These are phyloP conservation scores for Leptinotarsa lineolata DNA, from an alignment of 1,140 invertebrate genomes.

Conservation along the genomic window DNA sequence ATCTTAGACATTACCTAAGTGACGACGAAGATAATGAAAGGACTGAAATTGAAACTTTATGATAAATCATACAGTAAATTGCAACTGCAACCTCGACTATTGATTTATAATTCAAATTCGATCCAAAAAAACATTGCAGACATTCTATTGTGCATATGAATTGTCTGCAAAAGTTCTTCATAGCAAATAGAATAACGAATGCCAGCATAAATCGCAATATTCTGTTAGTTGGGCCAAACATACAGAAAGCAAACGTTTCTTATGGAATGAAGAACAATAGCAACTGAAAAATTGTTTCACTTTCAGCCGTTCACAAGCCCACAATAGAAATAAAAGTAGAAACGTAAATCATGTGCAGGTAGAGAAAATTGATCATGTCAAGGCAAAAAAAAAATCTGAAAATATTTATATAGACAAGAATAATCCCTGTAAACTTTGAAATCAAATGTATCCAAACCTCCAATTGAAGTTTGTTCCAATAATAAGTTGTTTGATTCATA, in stretches of 20 bases:
- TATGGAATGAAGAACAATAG: not conserved
- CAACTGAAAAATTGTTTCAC: not conserved
- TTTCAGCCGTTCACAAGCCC: not conserved
- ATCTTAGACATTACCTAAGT: no score
- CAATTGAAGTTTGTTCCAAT: no score
- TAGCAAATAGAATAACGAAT: conserved; percentile 9
- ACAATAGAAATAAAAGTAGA: conserved; percentile 11
- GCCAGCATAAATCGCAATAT: not conserved
- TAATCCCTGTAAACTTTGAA: not conserved
- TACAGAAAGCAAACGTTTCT: conserved; percentile 10
- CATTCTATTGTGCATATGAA: not conserved
- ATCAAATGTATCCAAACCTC: no score
- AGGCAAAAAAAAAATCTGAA: not conserved
- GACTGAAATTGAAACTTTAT: no score
- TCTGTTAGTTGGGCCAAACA: not conserved
- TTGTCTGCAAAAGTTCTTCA: not conserved
- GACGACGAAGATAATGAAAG: no score
- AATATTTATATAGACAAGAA: not conserved
- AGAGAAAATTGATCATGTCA: not conserved
- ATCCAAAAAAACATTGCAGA: conserved; percentile 9
- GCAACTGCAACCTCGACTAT: not conserved
- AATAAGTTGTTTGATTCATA: no score
- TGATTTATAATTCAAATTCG: conserved; percentile 6
- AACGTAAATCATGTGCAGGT: not conserved
- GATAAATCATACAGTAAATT: no score